Percentiles rank a stretch among this genome's conserved stretches.
phyloP scores from a whole-genome alignment of 1,140 invertebrate genomes.

The Achatina immaculata region DNA sequence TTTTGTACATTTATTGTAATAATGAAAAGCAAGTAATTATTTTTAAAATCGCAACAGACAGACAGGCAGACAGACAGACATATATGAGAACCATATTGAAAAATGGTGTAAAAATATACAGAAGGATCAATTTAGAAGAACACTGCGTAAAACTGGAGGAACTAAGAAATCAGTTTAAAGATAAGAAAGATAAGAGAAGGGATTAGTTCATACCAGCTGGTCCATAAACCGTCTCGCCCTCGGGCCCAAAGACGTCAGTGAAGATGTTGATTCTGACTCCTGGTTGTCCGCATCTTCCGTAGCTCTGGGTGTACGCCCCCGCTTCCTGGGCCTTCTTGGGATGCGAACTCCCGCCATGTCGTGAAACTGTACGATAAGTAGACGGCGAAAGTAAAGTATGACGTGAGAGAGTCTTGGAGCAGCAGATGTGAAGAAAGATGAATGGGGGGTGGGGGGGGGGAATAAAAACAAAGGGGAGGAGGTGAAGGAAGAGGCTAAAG shows the following conservation, averaged over 20 bases:
- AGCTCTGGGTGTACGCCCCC: slow-evolving; percentile 42
- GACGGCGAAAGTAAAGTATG: no score
- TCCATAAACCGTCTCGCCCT: background rate
- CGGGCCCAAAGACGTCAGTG: slow-evolving; percentile 51
- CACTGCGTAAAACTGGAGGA: background rate
- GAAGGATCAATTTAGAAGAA: no score
- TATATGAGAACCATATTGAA: no score
- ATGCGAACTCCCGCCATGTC: background rate
- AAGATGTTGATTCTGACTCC: slow-evolving; percentile 65
- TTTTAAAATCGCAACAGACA: no score
- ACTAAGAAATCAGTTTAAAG: background rate
- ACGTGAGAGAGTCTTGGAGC: no score
- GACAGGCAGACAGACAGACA: background rate
- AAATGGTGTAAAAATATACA: no score
- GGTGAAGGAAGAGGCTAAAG: background rate
- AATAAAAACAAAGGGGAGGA: background rate
- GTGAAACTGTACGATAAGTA: background rate
- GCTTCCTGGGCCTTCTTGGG: background rate
- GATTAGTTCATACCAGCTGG: slow-evolving; percentile 29
- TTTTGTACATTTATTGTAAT: no score
- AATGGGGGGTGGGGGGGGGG: background rate
- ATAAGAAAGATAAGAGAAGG: background rate
- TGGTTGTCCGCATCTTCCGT: slow-evolving; percentile 63
- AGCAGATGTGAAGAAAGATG: background rate
- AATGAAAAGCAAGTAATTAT: no score